Percentiles rank a stretch among this genome's conserved stretches.
phyloP scores from a whole-genome alignment of 2,113 vertebrate genomes.

The Anoura caudifer region DNA sequence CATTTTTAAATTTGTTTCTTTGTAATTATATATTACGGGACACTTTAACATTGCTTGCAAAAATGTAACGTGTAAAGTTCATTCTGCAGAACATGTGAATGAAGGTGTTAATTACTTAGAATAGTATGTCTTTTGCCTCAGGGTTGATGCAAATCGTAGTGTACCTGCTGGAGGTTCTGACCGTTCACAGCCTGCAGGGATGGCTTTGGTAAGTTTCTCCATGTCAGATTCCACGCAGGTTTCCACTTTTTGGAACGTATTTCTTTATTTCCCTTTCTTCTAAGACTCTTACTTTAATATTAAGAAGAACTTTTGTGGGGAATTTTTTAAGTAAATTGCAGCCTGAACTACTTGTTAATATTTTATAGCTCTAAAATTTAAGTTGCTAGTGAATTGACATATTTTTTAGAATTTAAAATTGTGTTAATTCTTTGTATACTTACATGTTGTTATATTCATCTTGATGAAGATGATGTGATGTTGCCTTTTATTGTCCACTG shows the following conservation, averaged over 20 bases:
- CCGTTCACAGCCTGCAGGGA: constrained; percentile 84
- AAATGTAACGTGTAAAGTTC: background rate
- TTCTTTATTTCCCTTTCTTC: background rate
- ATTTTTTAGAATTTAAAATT: constrained; percentile 18
- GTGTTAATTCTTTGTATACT: background rate
- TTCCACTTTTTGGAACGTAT: background rate
- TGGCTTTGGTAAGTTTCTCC: constrained; percentile 83
- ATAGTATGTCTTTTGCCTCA: constrained; percentile 62
- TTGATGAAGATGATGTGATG: background rate
- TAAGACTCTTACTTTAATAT: background rate
- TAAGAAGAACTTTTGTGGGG: background rate
- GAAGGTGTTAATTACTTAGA: background rate
- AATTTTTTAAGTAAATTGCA: background rate
- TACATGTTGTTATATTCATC: background rate
- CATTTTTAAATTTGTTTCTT: background rate
- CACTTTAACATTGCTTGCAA: background rate
- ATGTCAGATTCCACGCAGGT: rapidly evolving
- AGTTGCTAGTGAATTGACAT: background rate
- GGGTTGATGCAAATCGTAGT: constrained; percentile 88
- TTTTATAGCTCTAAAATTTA: background rate
- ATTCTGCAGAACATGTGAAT: background rate
- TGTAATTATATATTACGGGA: background rate
- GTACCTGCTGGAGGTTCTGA: constrained; percentile 89
- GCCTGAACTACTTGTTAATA: background rate
- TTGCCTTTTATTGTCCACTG: background rate